Conservation (phyloP, 2,888 invertebrate species). For the Drosophila quasianomalipes region DNA sequence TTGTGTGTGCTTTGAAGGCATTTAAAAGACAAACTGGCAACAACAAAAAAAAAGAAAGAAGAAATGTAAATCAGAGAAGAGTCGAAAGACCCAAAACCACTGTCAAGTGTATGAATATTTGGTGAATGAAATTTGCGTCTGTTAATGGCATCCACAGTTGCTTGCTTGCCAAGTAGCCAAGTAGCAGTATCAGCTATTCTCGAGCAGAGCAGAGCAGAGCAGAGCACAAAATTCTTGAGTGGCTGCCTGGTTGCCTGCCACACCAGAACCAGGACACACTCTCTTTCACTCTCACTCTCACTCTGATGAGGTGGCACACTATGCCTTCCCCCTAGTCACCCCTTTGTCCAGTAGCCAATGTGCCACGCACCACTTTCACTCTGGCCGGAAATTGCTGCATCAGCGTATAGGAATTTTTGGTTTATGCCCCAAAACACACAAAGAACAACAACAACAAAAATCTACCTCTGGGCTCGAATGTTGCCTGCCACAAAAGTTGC, state of each 20-base stretch:
- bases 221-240: constrained; percentile 53
- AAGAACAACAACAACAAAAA: constrained; percentile 6
- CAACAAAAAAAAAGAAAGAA: background rate
- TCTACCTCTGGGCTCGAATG: constrained; percentile 10
- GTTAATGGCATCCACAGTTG: constrained; percentile 61
- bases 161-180: constrained; percentile 47
- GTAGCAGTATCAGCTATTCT: constrained; percentile 63
- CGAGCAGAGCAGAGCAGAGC: constrained; percentile 19
- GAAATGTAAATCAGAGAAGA: constrained; percentile 11
- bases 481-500: constrained; percentile 45
- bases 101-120: constrained; percentile 72
- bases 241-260: constrained; percentile 18
- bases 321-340: background rate
- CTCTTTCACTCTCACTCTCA: background rate
- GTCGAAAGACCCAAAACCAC: constrained; percentile 24
- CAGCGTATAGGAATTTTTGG: constrained; percentile 81
- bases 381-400: constrained; percentile 78
- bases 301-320: constrained; percentile 14
- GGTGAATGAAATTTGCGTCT: constrained; percentile 70
- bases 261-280: constrained; percentile 2
- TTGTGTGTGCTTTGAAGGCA: constrained; percentile 6
- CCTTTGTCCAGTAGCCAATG: constrained; percentile 29
- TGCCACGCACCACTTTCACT: constrained; percentile 79
- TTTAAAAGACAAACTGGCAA: constrained; percentile 8
- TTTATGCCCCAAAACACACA: constrained; percentile 64